Evolutionary conservation across 1,140 invertebrate species (phyloP).

Genomic region (Heliconius melpomene): DNA sequence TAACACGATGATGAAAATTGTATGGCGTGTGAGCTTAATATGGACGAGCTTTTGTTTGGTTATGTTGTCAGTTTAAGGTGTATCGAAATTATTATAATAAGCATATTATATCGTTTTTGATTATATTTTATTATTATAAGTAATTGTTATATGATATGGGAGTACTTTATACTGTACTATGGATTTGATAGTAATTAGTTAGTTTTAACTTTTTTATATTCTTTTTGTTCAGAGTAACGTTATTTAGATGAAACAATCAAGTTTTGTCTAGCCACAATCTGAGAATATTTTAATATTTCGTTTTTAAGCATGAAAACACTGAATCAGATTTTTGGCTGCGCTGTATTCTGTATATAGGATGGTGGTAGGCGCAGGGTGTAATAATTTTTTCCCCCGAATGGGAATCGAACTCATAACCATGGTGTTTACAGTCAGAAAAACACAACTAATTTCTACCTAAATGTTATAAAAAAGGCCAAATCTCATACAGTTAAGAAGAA

Average conservation of each 20-base stretch:
- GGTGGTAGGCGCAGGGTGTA: neutral
- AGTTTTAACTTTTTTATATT: too few species aligned
- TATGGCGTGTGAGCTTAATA: neutral
- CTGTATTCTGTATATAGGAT: too few species aligned
- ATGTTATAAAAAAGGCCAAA: too few species aligned
- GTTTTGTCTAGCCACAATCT: too few species aligned
- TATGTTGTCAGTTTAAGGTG: neutral
- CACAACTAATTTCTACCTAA: too few species aligned
- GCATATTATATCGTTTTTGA: neutral
- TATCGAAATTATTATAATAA: neutral
- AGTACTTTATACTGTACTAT: too few species aligned
- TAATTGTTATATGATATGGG: neutral
- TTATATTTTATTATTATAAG: neutral
- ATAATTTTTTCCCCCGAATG: neutral
- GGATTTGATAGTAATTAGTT: too few species aligned
- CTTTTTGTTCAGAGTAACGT: too few species aligned
- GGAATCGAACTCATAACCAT: neutral
- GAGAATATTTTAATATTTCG: too few species aligned
- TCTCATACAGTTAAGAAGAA: neutral
- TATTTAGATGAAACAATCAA: too few species aligned
- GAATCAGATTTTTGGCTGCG: too few species aligned
- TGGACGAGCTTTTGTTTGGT: neutral
- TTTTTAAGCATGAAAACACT: too few species aligned
- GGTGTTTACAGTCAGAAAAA: neutral
- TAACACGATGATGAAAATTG: conserved; percentile 6